Base-by-base conservation (phyloP, 2,888 invertebrate genomes). In the Acronicta alni region DNA sequence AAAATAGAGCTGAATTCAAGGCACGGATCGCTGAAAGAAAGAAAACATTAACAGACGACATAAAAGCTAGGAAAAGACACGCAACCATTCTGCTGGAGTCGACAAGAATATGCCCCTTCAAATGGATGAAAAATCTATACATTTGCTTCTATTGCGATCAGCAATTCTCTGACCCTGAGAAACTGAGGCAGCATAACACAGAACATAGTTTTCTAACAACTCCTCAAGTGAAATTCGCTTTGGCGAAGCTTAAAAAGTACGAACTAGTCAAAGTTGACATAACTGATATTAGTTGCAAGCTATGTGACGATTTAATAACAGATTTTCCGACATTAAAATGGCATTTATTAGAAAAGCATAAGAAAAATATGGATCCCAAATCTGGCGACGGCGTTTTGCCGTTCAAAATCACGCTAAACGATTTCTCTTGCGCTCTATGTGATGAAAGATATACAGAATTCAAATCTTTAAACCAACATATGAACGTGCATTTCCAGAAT, bases 401-500 rank as follows among this genome's bases (percentile, higher is more conserved):
- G 0, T 94, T 93, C 59, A 91, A 73, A 80, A 66, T 93, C 1
- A 80, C 78, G 0, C 44, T 81, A 48, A 70, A 83, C 9, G 84
- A 84, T 2, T 93, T 85, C 47, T 77, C 82, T 45, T 94, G 94
- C 67, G 88, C 82, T 0, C 45, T 92, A 0, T 94, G 94, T 56
- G 74, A 79, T 4, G 83, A 85, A 38, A 84, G 75, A 37, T 93
- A 82, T 52, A 81, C 84, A 0, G 91, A 92, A 37, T 94, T 87
- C 51, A 92, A 90, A 65, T 83, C 89, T 6, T 59, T 94, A 0
- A 92, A 92, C 30, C 89, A 92, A n/a, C 94, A 94, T 44, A 94
- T 94, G 93, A 94, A 94, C 51, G 71, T 88, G 0, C 94, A 94
- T 66, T 94, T 88, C 52, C 91, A 90, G 63, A 91, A 93, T 66